These are phyloP conservation scores for Actenoides hombroni DNA, from an alignment of 2,113 vertebrate genomes.

Conservation along the genomic window DNA sequence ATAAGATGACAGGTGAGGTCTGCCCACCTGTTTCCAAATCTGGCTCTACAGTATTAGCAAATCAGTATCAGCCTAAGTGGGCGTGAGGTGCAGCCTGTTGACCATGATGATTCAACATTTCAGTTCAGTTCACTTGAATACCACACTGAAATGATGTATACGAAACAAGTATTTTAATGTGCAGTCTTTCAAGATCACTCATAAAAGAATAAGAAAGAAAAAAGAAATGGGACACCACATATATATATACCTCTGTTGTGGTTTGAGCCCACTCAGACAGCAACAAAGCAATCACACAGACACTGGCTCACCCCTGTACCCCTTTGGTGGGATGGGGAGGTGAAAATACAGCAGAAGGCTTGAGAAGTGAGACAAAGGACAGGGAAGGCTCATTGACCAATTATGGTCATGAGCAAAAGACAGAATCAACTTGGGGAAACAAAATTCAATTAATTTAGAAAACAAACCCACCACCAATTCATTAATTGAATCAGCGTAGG, in stretches of 20 bases:
- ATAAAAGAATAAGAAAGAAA: background rate
- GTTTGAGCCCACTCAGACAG: background rate
- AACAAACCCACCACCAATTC: background rate
- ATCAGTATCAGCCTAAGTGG: background rate
- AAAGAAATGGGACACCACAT: background rate
- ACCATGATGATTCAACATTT: constrained; percentile 5
- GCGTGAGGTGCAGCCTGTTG: background rate
- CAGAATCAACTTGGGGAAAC: background rate
- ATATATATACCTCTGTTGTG: background rate
- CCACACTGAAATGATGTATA: background rate
- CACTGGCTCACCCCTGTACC: background rate
- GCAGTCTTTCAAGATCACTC: background rate
- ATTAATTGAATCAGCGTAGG: background rate
- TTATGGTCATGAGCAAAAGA: background rate
- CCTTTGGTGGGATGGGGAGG: background rate
- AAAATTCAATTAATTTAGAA: background rate
- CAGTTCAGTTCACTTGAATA: constrained; percentile 21
- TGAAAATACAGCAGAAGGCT: background rate
- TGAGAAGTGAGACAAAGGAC: background rate
- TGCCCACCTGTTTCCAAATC: background rate
- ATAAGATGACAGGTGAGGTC: background rate
- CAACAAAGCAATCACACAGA: background rate
- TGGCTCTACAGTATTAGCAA: background rate
- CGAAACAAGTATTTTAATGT: background rate
- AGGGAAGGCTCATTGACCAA: background rate